Base-by-base conservation (phyloP, 1,140 invertebrate genomes). In the Streblospio benedicti region DNA sequence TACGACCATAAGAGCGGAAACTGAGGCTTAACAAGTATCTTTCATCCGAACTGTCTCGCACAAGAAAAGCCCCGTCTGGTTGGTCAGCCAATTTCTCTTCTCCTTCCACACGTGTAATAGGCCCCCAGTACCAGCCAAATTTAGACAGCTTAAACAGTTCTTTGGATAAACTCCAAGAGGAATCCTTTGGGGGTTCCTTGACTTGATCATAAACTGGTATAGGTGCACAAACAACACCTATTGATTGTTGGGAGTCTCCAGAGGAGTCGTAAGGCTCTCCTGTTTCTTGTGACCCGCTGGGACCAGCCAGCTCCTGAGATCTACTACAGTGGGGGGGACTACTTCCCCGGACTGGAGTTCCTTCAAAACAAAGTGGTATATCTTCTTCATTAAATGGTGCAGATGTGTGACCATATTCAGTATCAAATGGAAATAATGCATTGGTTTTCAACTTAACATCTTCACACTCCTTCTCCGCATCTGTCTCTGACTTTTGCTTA, bases 51-150 rank as follows among this genome's bases (percentile, higher is more conserved):
- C 86, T 88, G 71, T 89, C 87, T 20, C 87, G 79, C 5, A 90
- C 85, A 43, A 90, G 76, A 76, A 90, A 90, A 58, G 87, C 83
- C 57, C 87, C 87, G 74, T 89, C 87, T 28, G 86, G 84, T 71
- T 87, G 84, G 59, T 83, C 81, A n/a, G 79, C 74, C 18, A 87
- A 70, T 68, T 83, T 84, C 59, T 82, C 78, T 68, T 85, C 83
- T 25, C 83, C 83, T 71, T 85, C 83, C 44, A 79, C 76, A 27
- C 83, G 73, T 9, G 82, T 83, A 54, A 85, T 80, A 32, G 83
- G 81, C 25, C 84, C 84, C 84, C 84, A 85, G 66, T 85, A 85
- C 84, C 84, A 85, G 32, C 83, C 83, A 75, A 81, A 83, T 62
- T 82, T 83, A 14, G 82, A 81, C 44, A 85, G 66, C 59, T 81